These are phyloP conservation scores for Bellardia pandia DNA, from an alignment of 2,888 invertebrate genomes.

Conservation along the genomic window DNA sequence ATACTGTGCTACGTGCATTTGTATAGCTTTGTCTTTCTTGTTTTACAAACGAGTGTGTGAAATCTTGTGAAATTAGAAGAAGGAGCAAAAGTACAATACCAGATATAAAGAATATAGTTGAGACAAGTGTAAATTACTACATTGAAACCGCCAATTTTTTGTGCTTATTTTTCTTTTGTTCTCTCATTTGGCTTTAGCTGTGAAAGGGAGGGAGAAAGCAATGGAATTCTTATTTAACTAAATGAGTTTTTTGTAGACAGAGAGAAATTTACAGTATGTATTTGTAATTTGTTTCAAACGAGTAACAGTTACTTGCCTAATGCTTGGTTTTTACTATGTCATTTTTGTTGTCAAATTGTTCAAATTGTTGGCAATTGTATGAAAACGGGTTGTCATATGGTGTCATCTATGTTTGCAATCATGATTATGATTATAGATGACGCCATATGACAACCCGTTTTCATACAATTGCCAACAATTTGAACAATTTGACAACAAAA, in stretches of 20 bases:
- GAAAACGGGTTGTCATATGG: too few relatives aligned
- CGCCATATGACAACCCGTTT: too few relatives aligned
- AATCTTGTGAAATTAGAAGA: not conserved
- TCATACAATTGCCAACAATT: too few relatives aligned
- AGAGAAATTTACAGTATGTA: not conserved
- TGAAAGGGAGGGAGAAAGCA: not conserved
- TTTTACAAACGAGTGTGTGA: not conserved
- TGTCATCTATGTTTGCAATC: too few relatives aligned
- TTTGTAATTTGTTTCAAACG: too few relatives aligned
- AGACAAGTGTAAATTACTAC: slow-evolving; percentile 64
- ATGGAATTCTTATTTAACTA: slow-evolving; percentile 11
- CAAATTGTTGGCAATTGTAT: too few relatives aligned
- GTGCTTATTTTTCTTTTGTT: not conserved
- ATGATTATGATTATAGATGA: too few relatives aligned
- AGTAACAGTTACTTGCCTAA: too few relatives aligned
- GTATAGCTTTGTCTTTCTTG: not conserved
- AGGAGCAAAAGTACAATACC: not conserved
- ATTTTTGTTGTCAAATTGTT: too few relatives aligned
- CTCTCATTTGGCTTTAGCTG: not conserved
- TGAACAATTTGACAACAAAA: too few relatives aligned
- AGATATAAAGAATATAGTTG: slow-evolving; percentile 42
- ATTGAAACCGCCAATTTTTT: slow-evolving; percentile 58
- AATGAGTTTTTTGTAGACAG: slow-evolving; percentile 2
- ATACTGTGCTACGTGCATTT: not conserved
- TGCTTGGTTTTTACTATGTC: too few relatives aligned